Evolutionary conservation across 2,888 invertebrate species (phyloP).

Genomic region (Calliphora vomitoria): DNA sequence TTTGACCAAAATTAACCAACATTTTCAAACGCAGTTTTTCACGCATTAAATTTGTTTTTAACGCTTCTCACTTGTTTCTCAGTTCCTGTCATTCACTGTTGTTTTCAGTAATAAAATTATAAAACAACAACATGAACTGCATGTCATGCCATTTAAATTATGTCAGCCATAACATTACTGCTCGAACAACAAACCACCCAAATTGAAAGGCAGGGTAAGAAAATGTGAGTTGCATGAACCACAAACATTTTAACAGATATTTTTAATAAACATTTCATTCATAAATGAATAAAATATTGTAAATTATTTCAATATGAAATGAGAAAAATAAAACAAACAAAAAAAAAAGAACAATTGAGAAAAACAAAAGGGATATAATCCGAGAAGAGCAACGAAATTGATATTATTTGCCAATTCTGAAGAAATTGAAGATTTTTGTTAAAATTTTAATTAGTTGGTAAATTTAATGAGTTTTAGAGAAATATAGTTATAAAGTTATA

Average conservation of each 20-base stretch:
- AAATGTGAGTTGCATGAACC: neutral
- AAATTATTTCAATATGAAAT: neutral
- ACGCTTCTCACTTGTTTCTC: neutral
- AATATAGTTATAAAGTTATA: no score
- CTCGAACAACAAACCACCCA: neutral
- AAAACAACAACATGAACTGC: neutral
- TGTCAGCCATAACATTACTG: neutral
- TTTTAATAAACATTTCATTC: slow-evolving; percentile 30
- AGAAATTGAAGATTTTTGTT: no score
- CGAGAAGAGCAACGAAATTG: no score
- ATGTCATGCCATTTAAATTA: slow-evolving; percentile 30
- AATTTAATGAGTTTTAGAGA: no score
- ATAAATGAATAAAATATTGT: neutral
- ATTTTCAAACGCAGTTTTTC: slow-evolving; percentile 21
- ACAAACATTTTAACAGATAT: neutral
- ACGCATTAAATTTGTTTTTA: slow-evolving; percentile 25
- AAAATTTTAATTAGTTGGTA: no score
- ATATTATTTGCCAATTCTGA: no score
- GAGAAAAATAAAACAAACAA: neutral
- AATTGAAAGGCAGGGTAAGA: neutral
- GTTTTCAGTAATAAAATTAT: neutral
- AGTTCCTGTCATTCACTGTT: neutral
- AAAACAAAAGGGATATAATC: no score
- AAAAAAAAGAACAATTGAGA: neutral
- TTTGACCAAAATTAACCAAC: neutral